These are phyloP conservation scores for Spicauda simplicius DNA, from an alignment of 2,888 invertebrate genomes.

Conservation along the genomic window DNA sequence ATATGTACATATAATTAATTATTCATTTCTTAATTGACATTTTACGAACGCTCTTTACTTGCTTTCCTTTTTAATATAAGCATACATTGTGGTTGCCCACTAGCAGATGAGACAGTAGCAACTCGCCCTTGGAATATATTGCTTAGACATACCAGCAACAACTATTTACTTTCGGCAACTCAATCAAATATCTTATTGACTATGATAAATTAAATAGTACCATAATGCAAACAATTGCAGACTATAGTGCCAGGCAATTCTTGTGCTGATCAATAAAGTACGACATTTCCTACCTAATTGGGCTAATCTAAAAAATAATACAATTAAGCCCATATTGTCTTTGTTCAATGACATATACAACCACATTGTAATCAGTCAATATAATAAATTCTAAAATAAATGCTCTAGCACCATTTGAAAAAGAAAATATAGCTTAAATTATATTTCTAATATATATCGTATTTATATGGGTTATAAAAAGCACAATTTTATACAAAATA, in stretches of 20 bases:
- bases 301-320: too few species aligned
- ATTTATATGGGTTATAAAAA: background rate
- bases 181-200: too few species aligned
- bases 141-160: too few species aligned
- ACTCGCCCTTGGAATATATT: too few species aligned
- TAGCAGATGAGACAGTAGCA: background rate
- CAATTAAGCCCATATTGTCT: too few species aligned
- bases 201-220: too few species aligned
- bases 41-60: background rate
- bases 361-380: background rate
- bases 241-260: too few species aligned
- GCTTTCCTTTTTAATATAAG: background rate
- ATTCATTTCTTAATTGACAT: background rate
- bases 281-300: too few species aligned
- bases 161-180: too few species aligned
- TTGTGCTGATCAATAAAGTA: background rate
- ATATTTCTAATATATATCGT: background rate
- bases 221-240: too few species aligned
- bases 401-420: constrained; percentile 20
- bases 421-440: background rate
- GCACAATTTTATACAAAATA: background rate
- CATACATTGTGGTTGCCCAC: background rate
- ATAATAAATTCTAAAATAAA: constrained; percentile 1
- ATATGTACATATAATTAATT: background rate
- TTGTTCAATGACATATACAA: background rate